Evolutionary conservation across 2,888 invertebrate species (phyloP).

Genomic region (Druceiella hillmani): DNA sequence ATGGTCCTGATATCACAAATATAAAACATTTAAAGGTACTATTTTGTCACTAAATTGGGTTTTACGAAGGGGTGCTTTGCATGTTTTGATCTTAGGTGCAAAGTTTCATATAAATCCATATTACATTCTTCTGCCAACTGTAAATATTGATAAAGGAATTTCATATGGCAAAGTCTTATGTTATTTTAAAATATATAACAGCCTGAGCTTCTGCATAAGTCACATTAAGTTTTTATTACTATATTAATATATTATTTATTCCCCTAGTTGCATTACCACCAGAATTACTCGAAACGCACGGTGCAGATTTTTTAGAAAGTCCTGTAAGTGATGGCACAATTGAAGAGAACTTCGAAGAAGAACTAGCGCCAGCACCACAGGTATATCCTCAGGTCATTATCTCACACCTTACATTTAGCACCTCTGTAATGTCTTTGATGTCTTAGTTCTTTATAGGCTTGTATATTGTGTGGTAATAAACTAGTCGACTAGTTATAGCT

Average conservation of each 20-base stretch:
- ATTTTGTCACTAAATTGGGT: too few species aligned
- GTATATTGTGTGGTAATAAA: slow-evolving; percentile 13
- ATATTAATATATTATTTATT: slow-evolving; percentile 5
- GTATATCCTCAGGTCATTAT: slow-evolving; percentile 34
- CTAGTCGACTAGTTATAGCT: not conserved
- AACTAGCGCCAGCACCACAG: slow-evolving; percentile 64
- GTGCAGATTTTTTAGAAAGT: slow-evolving; percentile 30
- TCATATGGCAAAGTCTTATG: too few species aligned
- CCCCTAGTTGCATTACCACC: slow-evolving; percentile 37
- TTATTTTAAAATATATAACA: too few species aligned
- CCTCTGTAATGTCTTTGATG: not conserved
- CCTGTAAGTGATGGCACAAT: slow-evolving; percentile 82
- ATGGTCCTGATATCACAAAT: too few species aligned
- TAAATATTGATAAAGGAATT: too few species aligned
- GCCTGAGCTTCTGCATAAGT: too few species aligned
- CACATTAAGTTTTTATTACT: too few species aligned
- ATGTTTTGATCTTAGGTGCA: too few species aligned
- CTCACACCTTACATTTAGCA: slow-evolving; percentile 29
- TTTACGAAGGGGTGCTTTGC: too few species aligned
- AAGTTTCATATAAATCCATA: too few species aligned
- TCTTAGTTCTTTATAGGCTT: slow-evolving; percentile 18
- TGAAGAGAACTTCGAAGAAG: slow-evolving; percentile 88
- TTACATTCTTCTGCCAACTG: too few species aligned
- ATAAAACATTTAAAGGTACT: too few species aligned
- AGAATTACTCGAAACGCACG: slow-evolving; percentile 34